Evolutionary conservation across 2,797 vertebrate species (phyloP).

Genomic region (Champsocephalus gunnari): DNA sequence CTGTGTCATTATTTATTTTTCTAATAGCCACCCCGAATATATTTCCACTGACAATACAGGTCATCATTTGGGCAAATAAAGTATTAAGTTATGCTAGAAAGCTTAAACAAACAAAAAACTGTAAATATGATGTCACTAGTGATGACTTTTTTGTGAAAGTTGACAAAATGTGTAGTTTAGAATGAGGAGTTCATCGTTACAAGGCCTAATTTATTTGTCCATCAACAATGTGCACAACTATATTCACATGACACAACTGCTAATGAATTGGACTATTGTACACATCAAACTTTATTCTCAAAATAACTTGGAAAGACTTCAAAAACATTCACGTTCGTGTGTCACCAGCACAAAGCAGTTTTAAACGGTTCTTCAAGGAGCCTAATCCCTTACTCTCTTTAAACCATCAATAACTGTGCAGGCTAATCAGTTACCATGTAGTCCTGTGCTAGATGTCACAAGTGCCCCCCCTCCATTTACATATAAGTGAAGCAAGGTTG

Average conservation of each 20-base stretch:
- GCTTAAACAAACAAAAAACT: background rate
- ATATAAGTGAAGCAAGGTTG: constrained; percentile 22
- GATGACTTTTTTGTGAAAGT: background rate
- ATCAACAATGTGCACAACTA: background rate
- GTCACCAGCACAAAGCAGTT: background rate
- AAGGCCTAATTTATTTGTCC: background rate
- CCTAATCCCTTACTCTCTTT: background rate
- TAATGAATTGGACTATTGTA: background rate
- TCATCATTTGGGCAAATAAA: background rate
- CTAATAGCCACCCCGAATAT: background rate
- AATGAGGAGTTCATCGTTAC: background rate
- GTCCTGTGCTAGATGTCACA: constrained; percentile 8
- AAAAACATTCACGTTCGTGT: background rate
- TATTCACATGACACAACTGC: background rate
- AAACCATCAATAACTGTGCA: background rate
- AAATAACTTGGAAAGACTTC: background rate
- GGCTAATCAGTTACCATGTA: constrained; percentile 1
- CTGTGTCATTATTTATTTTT: too few species aligned
- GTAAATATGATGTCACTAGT: background rate
- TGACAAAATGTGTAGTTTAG: background rate
- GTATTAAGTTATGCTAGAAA: background rate
- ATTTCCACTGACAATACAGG: background rate
- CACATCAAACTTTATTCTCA: background rate
- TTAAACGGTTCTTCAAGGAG: background rate
- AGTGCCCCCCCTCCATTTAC: background rate